Percentiles rank a stretch among this genome's conserved stretches.
These are phyloP conservation scores for Andrena flavipes DNA, from an alignment of 2,888 invertebrate genomes.

Conservation along the genomic window DNA sequence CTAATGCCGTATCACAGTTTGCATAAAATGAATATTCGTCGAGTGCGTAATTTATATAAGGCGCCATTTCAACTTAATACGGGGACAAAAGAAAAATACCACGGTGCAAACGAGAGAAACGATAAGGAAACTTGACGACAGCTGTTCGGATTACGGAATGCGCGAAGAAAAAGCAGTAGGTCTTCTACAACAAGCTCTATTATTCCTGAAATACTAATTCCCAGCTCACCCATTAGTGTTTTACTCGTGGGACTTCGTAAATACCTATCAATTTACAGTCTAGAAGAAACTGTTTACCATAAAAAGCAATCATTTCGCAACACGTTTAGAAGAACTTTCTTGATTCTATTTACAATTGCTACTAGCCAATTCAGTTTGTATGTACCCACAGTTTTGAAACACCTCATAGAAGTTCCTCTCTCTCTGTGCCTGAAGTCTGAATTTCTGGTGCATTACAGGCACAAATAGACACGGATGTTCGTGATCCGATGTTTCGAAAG, in stretches of 20 bases:
- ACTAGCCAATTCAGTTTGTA: not conserved
- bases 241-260: too few relatives aligned
- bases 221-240: not conserved
- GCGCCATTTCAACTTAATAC: not conserved
- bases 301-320: too few relatives aligned
- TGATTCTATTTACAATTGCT: not conserved
- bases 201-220: not conserved
- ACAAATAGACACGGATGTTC: not conserved
- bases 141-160: too few relatives aligned
- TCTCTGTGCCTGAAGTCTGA: too few relatives aligned
- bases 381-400: not conserved
- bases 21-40: conserved; percentile 3
- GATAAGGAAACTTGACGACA: not conserved
- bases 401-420: not conserved
- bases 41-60: not conserved
- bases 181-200: not conserved
- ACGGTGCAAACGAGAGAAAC: not conserved
- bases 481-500: conserved; percentile 3
- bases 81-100: not conserved
- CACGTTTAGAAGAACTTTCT: not conserved
- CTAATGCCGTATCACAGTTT: too few relatives aligned
- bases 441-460: not conserved
- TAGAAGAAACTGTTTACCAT: too few relatives aligned
- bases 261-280: too few relatives aligned
- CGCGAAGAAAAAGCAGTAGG: too few relatives aligned